Conservation (phyloP, 2,797 vertebrate species). For the Prunella strophiata region DNA sequence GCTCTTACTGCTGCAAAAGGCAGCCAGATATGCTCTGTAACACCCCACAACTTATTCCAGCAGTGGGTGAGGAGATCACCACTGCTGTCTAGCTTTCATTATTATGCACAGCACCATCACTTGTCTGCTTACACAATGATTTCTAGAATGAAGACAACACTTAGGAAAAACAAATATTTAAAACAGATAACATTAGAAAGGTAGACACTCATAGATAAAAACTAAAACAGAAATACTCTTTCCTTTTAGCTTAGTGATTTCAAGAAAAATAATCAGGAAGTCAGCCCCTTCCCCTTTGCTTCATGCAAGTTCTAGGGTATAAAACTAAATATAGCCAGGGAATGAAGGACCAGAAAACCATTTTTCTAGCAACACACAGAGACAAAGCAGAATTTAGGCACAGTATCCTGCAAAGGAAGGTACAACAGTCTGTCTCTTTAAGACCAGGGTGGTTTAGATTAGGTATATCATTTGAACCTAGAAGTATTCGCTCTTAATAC, state of each 20-base stretch:
- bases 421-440: background rate
- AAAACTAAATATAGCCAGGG: constrained; percentile 42
- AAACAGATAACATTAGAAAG: background rate
- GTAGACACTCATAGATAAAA: background rate
- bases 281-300: background rate
- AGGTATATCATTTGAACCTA: background rate
- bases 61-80: background rate
- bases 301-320: constrained; percentile 15
- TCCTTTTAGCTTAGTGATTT: background rate
- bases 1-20: background rate
- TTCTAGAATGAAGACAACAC: background rate
- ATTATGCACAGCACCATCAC: background rate
- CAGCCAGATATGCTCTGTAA: background rate
- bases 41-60: background rate
- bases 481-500: background rate
- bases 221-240: background rate
- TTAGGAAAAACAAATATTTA: background rate
- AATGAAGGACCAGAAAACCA: constrained; percentile 47
- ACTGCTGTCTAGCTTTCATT: background rate
- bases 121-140: background rate
- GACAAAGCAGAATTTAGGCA: background rate
- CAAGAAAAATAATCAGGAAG: background rate
- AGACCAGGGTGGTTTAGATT: background rate
- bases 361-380: constrained; percentile 41
- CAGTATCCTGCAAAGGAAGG: background rate